Evolutionary conservation across 2,113 vertebrate genomes (phyloP).

Genomic region (Peromyscus polionotus): DNA sequence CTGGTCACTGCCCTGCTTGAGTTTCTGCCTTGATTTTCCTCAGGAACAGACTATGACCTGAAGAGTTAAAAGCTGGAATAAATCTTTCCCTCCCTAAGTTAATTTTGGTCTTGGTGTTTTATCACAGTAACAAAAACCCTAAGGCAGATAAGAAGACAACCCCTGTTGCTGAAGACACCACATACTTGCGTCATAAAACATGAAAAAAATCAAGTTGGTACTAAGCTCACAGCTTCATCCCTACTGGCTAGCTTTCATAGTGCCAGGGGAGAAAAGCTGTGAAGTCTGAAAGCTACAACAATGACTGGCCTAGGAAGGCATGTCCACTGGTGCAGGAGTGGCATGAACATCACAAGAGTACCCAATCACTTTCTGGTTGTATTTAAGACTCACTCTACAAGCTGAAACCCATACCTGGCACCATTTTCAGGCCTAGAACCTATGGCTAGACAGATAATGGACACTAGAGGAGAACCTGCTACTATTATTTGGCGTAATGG

Average conservation of each 20-base stretch:
- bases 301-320: not conserved
- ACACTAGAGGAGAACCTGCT: not conserved
- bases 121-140: not conserved
- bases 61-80: not conserved
- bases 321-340: not conserved
- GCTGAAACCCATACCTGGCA: not conserved
- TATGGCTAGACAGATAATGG: not conserved
- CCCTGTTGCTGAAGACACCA: not conserved
- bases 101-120: not conserved
- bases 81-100: not conserved
- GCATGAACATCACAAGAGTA: not conserved
- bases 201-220: not conserved
- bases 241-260: not conserved
- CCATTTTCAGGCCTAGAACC: not conserved
- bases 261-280: not conserved
- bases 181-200: not conserved
- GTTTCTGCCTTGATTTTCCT: not conserved
- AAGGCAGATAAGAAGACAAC: not conserved
- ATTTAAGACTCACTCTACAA: not conserved
- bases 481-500: not conserved
- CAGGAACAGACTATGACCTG: not conserved
- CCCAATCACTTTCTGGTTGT: not conserved
- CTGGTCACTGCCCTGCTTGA: not conserved
- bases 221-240: not conserved
- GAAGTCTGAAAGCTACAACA: not conserved